Conservation (phyloP, 2,797 vertebrate species). For the Coranthus polyacanthus region DNA sequence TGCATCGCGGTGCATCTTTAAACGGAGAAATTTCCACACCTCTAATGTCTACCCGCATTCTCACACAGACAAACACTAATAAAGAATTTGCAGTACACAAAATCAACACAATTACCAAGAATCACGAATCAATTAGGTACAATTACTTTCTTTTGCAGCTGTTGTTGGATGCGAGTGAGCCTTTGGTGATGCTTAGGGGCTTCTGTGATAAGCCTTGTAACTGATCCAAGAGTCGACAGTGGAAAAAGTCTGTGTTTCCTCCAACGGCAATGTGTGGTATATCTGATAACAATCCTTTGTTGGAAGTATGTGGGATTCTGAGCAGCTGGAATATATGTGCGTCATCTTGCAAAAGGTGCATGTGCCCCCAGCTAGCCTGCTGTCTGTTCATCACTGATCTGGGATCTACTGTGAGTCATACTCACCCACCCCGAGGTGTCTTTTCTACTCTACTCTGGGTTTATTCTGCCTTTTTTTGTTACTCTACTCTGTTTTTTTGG, state of each 20-base stretch:
- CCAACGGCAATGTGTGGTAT: slow-evolving; percentile 16
- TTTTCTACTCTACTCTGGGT: slow-evolving; percentile 38
- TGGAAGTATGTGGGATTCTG: slow-evolving; percentile 43
- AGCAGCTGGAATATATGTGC: slow-evolving; percentile 57
- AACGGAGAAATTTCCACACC: too few species aligned
- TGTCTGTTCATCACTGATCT: slow-evolving; percentile 43
- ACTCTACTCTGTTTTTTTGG: neutral
- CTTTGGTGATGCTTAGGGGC: slow-evolving; percentile 54
- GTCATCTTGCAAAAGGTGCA: slow-evolving; percentile 54
- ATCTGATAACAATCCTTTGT: slow-evolving; percentile 42
- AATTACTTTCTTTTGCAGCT: slow-evolving; percentile 43
- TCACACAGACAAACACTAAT: neutral
- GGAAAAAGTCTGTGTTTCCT: slow-evolving; percentile 11
- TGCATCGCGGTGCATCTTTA: too few species aligned
- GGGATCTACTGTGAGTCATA: slow-evolving; percentile 63
- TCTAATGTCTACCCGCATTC: neutral
- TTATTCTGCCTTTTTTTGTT: slow-evolving; percentile 21
- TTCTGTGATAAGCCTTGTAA: slow-evolving; percentile 42
- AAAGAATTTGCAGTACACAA: neutral
- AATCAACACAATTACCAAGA: slow-evolving; percentile 56
- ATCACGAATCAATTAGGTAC: slow-evolving; percentile 36
- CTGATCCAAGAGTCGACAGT: slow-evolving; percentile 28
- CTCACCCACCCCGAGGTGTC: slow-evolving; percentile 34
- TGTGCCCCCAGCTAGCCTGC: slow-evolving; percentile 49
- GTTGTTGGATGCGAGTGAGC: slow-evolving; percentile 39